Evolutionary conservation across 2,888 invertebrate species (phyloP), one percentile per base, ranked within the genome.

Genomic region (Quadroppia sp.): DNA sequence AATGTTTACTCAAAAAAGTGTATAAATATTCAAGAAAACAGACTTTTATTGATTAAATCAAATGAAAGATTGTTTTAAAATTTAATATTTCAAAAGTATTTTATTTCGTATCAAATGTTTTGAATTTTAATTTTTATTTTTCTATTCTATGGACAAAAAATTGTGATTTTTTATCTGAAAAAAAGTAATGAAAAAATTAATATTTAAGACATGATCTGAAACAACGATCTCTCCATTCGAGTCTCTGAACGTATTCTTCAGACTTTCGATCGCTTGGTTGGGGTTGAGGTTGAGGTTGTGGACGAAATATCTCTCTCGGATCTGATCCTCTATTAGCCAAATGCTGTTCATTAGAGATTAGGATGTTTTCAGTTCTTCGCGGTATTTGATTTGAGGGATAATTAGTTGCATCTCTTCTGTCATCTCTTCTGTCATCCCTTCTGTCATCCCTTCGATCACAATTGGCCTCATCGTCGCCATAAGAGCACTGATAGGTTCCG

Each of bases 191-290:
- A 25, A 53, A 25, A 23, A 53, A 4, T 25, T 23, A 67, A 23
- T 67, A 67, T 67, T 67, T 73, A 36, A 74, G 30, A 71, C 74
- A 74, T 25, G 74, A 50, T 56, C 74, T 69, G 28, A 70, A 53
- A 30, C 74, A 74, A 6, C 74, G 69, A 36, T 74, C 74, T 36
- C 56, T 50, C 42, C 42, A 74, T 28, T 70, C 74, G 7, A 74
- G 36, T 40, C 74, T 70, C 28, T 74, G 45, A 9, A 71, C 45
- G 25, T 74, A 71, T 42, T 70, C 70, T 28, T 74, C 74, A 56
- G 56, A 70, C 30, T 45, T 48, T 40, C 70, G 17, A 13, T 53
- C 56, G 32, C 2, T 53, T 13, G 1, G 17, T 11, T 2, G 2
- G 1, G 40, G 17, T n/a, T 36, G 25, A 23, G 48, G 53, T 20